A percentile compares a stretch with the other conserved stretches of the same genome.
These are phyloP conservation scores for Dasypolia templi DNA, from an alignment of 2,888 invertebrate species.

Conservation along the genomic window DNA sequence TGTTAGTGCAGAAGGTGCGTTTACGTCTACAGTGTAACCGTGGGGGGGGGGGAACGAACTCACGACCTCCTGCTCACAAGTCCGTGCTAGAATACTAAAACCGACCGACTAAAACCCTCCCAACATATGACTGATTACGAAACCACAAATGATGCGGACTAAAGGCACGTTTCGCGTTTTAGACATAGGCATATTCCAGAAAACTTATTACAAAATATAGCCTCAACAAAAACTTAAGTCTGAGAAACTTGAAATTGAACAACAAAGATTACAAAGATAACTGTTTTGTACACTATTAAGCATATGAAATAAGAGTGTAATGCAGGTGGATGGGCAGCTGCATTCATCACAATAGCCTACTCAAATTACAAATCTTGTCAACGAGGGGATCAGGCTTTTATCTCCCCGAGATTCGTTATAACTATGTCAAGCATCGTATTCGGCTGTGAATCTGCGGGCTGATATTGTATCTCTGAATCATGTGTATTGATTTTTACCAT, in stretches of 20 bases:
- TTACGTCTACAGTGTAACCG: neutral
- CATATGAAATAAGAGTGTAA: constrained; percentile 28
- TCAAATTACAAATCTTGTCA: constrained; percentile 57
- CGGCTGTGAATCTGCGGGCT: constrained; percentile 36
- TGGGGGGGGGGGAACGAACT: neutral
- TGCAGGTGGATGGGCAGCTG: constrained; percentile 54
- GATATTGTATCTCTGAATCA: constrained; percentile 36
- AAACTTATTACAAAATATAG: neutral
- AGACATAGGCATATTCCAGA: neutral
- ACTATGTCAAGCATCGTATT: constrained; percentile 36
- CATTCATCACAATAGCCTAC: constrained; percentile 44
- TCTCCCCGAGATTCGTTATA: constrained; percentile 38
- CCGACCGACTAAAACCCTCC: neutral
- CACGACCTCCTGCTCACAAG: neutral
- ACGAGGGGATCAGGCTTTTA: constrained; percentile 48
- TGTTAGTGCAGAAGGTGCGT: neutral
- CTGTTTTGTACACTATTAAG: neutral
- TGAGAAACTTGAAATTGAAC: constrained; percentile 12
- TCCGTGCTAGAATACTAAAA: neutral
- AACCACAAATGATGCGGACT: neutral
- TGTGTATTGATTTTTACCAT: neutral
- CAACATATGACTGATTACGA: too few species aligned
- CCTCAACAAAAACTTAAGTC: neutral
- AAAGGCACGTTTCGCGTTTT: neutral
- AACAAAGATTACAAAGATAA: constrained; percentile 23